Percentiles rank a stretch among this genome's conserved stretches.
These are phyloP conservation scores for Therioaphis trifolii DNA, from an alignment of 2,888 invertebrate genomes.

Conservation along the genomic window DNA sequence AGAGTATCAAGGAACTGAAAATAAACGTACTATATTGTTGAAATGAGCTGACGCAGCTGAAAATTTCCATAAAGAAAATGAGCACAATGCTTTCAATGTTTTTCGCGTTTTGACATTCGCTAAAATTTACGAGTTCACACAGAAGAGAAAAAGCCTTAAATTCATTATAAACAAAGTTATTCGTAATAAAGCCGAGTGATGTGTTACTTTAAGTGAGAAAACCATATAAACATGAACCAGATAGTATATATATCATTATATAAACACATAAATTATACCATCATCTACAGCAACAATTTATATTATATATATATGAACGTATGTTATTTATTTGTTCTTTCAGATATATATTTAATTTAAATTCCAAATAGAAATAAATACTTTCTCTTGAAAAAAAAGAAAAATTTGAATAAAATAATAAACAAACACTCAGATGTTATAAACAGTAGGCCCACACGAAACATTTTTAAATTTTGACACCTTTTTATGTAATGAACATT, in stretches of 20 bases:
- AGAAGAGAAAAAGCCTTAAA: not conserved
- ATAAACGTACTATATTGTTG: slow-evolving; percentile 10
- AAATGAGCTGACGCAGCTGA: not conserved
- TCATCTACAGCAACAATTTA: too few species aligned
- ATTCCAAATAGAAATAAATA: not conserved
- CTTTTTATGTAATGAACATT: not conserved
- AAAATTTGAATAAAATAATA: too few species aligned
- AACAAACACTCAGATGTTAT: too few species aligned
- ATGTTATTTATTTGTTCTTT: not conserved
- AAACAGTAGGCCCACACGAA: too few species aligned
- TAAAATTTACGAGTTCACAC: slow-evolving; percentile 48
- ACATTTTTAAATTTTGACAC: not conserved
- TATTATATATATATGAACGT: too few species aligned
- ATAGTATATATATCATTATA: not conserved
- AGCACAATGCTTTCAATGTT: slow-evolving; percentile 27
- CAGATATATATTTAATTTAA: not conserved
- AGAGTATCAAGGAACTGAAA: not conserved
- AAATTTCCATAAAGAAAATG: slow-evolving; percentile 53
- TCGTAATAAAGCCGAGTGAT: slow-evolving; percentile 26
- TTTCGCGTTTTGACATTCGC: slow-evolving; percentile 44
- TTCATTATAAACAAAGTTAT: slow-evolving; percentile 30
- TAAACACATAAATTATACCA: slow-evolving; percentile 15
- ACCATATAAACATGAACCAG: slow-evolving; percentile 21
- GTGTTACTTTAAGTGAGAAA: slow-evolving; percentile 18
- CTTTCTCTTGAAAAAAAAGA: not conserved